Evolutionary conservation across 2,888 invertebrate genomes (phyloP).

Genomic region (Metacarcinus magister): DNA sequence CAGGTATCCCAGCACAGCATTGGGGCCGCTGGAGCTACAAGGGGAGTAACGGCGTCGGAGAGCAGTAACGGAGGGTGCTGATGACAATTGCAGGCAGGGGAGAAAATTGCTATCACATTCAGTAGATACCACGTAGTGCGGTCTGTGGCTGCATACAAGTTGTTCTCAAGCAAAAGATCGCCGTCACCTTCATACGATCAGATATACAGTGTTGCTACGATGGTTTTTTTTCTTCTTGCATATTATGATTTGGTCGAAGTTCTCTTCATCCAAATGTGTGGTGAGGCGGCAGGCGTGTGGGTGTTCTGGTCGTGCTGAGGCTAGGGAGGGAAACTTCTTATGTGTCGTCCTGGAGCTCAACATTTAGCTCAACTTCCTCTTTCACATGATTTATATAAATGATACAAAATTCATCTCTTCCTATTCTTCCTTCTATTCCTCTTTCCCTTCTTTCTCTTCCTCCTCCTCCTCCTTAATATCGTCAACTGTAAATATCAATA

Average conservation of each 20-base stretch:
- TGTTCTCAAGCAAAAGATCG: neutral
- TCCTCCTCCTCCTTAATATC: no score
- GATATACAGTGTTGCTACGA: neutral
- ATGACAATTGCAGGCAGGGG: neutral
- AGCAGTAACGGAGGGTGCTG: constrained; percentile 10
- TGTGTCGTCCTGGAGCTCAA: no score
- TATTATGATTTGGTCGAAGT: neutral
- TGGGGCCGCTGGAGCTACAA: neutral
- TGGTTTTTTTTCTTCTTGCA: neutral
- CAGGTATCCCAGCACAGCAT: neutral
- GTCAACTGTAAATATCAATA: no score
- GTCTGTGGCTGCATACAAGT: neutral
- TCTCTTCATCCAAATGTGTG: neutral
- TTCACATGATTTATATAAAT: no score
- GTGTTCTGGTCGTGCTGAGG: neutral
- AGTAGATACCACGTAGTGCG: neutral
- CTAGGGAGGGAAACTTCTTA: neutral
- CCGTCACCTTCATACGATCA: neutral
- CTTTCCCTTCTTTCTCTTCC: neutral
- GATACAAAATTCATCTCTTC: neutral
- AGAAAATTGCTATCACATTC: neutral
- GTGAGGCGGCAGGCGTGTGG: neutral
- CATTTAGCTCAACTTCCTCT: no score
- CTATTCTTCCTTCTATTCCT: constrained; percentile 4
- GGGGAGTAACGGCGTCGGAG: constrained; percentile 20